Evolutionary conservation across 2,113 vertebrate genomes (phyloP), one percentile per base, ranked within the genome.

Genomic region (Rissa tridactyla): DNA sequence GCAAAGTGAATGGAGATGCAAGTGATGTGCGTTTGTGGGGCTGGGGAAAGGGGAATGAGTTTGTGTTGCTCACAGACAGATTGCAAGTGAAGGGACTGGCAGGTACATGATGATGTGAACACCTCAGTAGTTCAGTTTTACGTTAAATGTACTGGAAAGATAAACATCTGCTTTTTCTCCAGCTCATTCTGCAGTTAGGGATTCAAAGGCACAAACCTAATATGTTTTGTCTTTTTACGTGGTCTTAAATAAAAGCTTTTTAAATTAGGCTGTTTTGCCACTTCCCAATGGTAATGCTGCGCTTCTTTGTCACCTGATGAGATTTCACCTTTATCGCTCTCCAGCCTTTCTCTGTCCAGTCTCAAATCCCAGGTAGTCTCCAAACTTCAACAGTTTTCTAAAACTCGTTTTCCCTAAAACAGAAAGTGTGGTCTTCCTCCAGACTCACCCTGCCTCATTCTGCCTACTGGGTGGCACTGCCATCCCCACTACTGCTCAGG

Each of bases 101-200:
- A 82, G 82, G 78, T 72, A 51, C 73, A 26, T 9, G 32, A 83
- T 61, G n/a, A 49, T 57, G n/a, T 38, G 57, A 91, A 18, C 78
- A 61, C 66, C 58, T 82, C 78, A 19, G 73, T 42, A 44, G 65
- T 36, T 87, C 44, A 46, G 49, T 49, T 90, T 49, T 88, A 23
- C 75, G 77, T 75, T 87, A 84, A 96, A 89, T 90, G 73, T 82
- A 72, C 88, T 68, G 82, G 76, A 96, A 94, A 83, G 64, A 21
- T 62, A 73, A 92, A 71, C 86, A 91, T 54, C 93, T 92, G 86
- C 61, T 91, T 96, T 85, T 84, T 79, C 49, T 87, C 57, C 40
- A 69, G 57, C 61, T 91, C 52, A 36, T 76, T 57, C 66, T 94
- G 44, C 61, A 82, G 44, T 57, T 57, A 32, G 65, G 52, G 52